Evolutionary conservation across 2,888 invertebrate genomes (phyloP), one percentile per base, ranked within the genome.

Genomic region (Cylindroiulus punctatus): DNA sequence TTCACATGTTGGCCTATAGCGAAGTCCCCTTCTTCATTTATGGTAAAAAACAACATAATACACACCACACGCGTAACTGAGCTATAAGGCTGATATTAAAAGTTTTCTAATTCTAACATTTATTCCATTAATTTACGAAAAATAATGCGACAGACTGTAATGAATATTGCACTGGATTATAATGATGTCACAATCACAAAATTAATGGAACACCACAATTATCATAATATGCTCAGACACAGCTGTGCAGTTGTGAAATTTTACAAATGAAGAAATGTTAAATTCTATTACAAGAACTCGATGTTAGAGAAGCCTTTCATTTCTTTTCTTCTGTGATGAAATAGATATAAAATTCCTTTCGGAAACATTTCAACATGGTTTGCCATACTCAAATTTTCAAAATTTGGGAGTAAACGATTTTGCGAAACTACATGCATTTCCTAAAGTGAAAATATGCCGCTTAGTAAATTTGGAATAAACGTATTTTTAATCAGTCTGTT

Each of bases 51-150:
- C 52, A 14, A 52, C n/a, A 52, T 4, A 4, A n/a, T 52, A n/a
- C 3, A 52, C 19, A 52, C 36, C 3, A 19, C 19, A 52, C 14
- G 3, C n/a, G n/a, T 2, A 52, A 52, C n/a, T 52, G n/a, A n/a
- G 5, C n/a, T n/a, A 52, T 52, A n/a, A 52, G n/a, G 52, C n/a
- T 0, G n/a, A 52, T 52, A 52, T 52, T 19, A 52, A 52, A 52
- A 52, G 52, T 52, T 52, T 52, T 52, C 52, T 52, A 52, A n/a
- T 52, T n/a, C 52, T 52, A 52, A 52, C 52, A 52, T 52, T 52
- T 52, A 52, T 52, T 52, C 52, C 52, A 52, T 52, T 14, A 19
- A 52, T 52, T 52, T 52, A 52, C 52, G 52, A 52, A 52, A 52
- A 52, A 52, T 52, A 52, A 52, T 52, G 52, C 52, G n/a, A 52